Conservation (phyloP, 2,888 invertebrate genomes). For the Subacronicta megacephala region DNA sequence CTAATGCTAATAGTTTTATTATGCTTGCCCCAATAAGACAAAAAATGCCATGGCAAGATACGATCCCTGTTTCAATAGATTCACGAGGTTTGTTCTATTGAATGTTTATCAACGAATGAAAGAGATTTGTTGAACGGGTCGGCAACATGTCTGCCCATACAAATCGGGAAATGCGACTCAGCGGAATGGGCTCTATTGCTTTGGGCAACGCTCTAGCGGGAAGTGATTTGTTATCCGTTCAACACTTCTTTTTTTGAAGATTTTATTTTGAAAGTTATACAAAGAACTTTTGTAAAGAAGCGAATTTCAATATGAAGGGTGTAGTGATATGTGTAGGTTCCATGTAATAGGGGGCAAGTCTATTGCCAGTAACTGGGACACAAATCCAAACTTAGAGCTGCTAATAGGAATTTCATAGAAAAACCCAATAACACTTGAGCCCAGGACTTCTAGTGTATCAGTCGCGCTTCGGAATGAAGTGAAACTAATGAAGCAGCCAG, state of each 20-base stretch:
- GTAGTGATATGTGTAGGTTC: too few species aligned
- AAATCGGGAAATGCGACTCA: conserved; percentile 49
- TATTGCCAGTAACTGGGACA: too few species aligned
- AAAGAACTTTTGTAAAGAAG: neutral
- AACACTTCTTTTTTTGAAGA: conserved; percentile 15
- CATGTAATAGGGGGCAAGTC: too few species aligned
- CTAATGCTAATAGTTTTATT: neutral
- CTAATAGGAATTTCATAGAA: too few species aligned
- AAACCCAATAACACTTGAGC: too few species aligned
- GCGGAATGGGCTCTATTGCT: conserved; percentile 45
- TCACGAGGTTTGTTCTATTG: conserved; percentile 39
- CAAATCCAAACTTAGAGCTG: too few species aligned
- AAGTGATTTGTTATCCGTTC: conserved; percentile 42
- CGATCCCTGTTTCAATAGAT: conserved; percentile 23
- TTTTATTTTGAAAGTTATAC: neutral
- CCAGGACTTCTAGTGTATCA: too few species aligned
- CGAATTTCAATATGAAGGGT: too few species aligned
- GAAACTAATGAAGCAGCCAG: too few species aligned
- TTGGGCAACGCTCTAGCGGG: conserved; percentile 25
- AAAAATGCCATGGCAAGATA: conserved; percentile 25
- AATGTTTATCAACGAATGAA: conserved; percentile 45
- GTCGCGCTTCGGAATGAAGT: too few species aligned
- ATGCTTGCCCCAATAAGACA: conserved; percentile 2
- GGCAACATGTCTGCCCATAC: conserved; percentile 45
- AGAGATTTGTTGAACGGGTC: conserved; percentile 24